phyloP scores from a whole-genome alignment of 2,888 invertebrate species.

The Lypha dubia region DNA sequence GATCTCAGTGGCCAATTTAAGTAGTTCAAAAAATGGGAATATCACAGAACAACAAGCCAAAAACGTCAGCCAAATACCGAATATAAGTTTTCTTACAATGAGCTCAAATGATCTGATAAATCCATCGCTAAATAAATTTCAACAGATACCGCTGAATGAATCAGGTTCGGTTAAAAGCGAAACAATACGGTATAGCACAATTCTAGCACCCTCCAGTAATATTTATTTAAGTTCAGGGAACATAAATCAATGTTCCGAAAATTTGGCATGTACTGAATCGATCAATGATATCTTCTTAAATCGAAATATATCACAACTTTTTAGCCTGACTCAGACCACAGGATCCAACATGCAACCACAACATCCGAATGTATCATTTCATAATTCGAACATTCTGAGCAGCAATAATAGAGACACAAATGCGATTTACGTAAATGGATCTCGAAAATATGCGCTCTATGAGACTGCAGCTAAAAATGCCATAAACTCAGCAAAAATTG shows the following conservation, averaged over 20 bases:
- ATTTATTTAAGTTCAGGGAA: constrained; percentile 74
- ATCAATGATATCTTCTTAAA: constrained; percentile 82
- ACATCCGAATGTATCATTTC: constrained; percentile 76
- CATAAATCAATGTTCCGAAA: constrained; percentile 73
- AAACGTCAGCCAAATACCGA: constrained; percentile 75
- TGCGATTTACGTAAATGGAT: constrained; percentile 68
- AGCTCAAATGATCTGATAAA: constrained; percentile 72
- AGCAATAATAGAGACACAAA: constrained; percentile 56
- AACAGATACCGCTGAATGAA: constrained; percentile 66
- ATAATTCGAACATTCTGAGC: constrained; percentile 76
- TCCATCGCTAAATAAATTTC: constrained; percentile 41
- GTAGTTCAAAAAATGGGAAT: constrained; percentile 67
- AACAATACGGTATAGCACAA: constrained; percentile 75
- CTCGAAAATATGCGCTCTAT: constrained; percentile 75
- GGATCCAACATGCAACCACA: constrained; percentile 62
- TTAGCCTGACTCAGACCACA: constrained; percentile 75
- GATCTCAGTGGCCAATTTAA: constrained; percentile 69
- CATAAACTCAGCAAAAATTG: constrained; percentile 77
- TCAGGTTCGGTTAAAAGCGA: constrained; percentile 74
- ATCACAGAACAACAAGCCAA: constrained; percentile 66
- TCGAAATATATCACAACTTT: constrained; percentile 80
- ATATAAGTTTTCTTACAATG: constrained; percentile 78
- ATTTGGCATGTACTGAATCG: constrained; percentile 76
- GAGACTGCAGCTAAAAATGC: constrained; percentile 81
- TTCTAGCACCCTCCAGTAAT: constrained; percentile 74